Percentiles rank a stretch among this genome's conserved stretches.
These are phyloP conservation scores for Scomberomorus guttatus DNA, from an alignment of 2,797 vertebrate genomes.

Conservation along the genomic window DNA sequence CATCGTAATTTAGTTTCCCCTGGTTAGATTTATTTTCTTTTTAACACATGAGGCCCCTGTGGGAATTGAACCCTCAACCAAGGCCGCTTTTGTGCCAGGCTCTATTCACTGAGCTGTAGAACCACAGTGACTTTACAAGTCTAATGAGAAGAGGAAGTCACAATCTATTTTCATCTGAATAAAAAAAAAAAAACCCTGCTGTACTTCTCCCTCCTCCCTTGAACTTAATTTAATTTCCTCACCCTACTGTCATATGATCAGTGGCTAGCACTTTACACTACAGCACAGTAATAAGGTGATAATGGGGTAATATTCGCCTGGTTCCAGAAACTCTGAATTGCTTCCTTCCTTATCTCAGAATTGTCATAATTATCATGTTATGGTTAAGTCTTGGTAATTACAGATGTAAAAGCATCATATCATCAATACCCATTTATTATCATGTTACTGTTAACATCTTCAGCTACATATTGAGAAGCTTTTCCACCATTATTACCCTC, in stretches of 20 bases:
- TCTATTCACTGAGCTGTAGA: slow-evolving; percentile 31
- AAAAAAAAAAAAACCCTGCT: not conserved
- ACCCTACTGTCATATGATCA: slow-evolving; percentile 1
- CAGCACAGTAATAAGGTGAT: not conserved
- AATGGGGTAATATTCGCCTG: not conserved
- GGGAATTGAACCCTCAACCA: not conserved
- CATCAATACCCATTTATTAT: not conserved
- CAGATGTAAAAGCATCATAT: not conserved
- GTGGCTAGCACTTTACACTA: not conserved
- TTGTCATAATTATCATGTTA: not conserved
- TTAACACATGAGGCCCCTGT: slow-evolving; percentile 1
- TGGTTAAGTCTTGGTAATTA: not conserved
- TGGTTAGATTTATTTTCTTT: slow-evolving; percentile 1
- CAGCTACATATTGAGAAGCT: no score
- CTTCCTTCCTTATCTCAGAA: not conserved
- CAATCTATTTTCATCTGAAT: slow-evolving; percentile 15
- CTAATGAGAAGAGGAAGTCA: slow-evolving; percentile 8
- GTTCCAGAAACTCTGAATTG: slow-evolving; percentile 5
- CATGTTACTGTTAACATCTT: not conserved
- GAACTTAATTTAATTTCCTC: slow-evolving; percentile 2
- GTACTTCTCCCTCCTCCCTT: not conserved
- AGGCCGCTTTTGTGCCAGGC: not conserved
- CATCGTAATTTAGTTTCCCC: slow-evolving; percentile 25
- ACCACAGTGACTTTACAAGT: slow-evolving; percentile 19
- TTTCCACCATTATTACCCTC: not conserved